These are phyloP conservation scores for Cherax destructor DNA, from an alignment of 1,140 invertebrate species.

Conservation along the genomic window DNA sequence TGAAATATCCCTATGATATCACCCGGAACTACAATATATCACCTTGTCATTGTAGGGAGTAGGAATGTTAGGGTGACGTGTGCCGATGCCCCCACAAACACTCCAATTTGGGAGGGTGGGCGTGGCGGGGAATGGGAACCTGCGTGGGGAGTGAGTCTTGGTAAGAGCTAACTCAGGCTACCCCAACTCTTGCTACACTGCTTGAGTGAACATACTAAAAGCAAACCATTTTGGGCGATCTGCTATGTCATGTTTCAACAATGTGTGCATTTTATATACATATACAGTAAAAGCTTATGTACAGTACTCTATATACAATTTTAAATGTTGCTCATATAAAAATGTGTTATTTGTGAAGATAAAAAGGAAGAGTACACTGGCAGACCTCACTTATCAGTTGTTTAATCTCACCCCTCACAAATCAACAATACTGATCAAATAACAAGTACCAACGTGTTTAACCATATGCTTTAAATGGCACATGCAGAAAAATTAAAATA, in stretches of 20 bases:
- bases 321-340: background rate
- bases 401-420: background rate
- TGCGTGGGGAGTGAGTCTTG: constrained; percentile 71
- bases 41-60: constrained; percentile 78
- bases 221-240: background rate
- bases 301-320: constrained; percentile 2
- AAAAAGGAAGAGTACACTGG: background rate
- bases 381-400: background rate
- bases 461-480: background rate
- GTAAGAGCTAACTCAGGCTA: constrained; percentile 16
- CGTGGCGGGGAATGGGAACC: constrained; percentile 80
- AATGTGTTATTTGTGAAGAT: background rate
- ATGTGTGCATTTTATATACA: background rate
- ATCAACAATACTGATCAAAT: background rate
- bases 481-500: background rate
- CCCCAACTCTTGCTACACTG: background rate
- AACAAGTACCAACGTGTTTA: background rate
- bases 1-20: constrained; percentile 6
- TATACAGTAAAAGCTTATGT: background rate
- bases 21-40: constrained; percentile 18
- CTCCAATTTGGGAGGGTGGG: constrained; percentile 75
- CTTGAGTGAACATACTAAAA: background rate
- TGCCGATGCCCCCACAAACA: constrained; percentile 61
- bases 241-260: background rate
- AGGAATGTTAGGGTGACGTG: constrained; percentile 73